Conservation (phyloP, 2,797 vertebrate species). For the Hapalemur alaotrensis region DNA sequence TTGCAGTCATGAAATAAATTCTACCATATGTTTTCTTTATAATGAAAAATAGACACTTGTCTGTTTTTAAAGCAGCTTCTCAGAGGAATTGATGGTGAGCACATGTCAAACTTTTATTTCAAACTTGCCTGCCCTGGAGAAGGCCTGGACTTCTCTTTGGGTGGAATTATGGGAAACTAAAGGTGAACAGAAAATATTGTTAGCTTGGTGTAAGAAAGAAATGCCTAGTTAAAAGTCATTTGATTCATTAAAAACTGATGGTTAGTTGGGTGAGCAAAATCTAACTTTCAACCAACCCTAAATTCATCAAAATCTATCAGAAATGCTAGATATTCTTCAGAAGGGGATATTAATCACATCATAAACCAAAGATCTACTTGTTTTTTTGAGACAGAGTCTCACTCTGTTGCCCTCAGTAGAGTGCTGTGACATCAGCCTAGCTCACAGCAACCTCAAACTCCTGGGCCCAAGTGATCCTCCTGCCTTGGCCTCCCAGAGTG, state of each 20-base stretch:
- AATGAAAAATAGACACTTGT: slow-evolving; percentile 32
- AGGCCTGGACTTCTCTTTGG: neutral
- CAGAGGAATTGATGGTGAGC: neutral
- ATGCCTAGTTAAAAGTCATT: slow-evolving; percentile 2
- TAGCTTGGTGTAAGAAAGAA: neutral
- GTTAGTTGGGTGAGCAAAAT: neutral
- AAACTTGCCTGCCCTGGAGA: neutral
- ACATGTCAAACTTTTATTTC: slow-evolving; percentile 44
- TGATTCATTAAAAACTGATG: neutral
- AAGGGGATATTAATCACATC: neutral
- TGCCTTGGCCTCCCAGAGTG: no score
- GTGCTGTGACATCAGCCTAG: no score
- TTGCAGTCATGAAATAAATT: slow-evolving; percentile 21
- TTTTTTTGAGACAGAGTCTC: no score
- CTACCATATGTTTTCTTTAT: slow-evolving; percentile 35
- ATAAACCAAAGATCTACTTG: neutral
- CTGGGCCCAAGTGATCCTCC: no score
- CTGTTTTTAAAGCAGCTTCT: slow-evolving; percentile 38
- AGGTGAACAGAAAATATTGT: neutral
- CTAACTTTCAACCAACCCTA: neutral
- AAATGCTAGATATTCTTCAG: neutral
- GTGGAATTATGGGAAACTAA: slow-evolving; percentile 14
- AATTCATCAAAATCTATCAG: slow-evolving; percentile 2
- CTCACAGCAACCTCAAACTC: no score
- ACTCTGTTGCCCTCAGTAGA: no score